Base-by-base conservation (phyloP, 2,113 vertebrate species). In the Atlantisia rogersi region DNA sequence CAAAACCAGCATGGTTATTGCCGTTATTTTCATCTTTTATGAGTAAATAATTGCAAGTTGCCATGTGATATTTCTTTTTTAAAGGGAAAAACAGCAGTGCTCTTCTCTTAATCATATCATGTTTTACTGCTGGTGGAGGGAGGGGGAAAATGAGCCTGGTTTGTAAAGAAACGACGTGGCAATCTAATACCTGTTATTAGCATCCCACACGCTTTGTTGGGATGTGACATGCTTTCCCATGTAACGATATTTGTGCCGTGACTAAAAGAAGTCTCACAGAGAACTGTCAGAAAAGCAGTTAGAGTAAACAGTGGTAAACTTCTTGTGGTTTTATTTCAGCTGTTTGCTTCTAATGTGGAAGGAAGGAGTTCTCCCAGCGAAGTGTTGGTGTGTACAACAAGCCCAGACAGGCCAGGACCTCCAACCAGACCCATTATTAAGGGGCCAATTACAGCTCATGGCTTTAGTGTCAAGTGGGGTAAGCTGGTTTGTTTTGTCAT, bases 381-480 rank as follows among this genome's bases (percentile, higher is more conserved):
- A 96, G 98, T 99, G 84, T 79, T 99, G 97, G 98, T 99, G 65
- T 99, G 99, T 94, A 99, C 99, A 84, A 99, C 99, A 39, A 99
- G 98, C 77, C 99, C 99, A 4, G 99, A 99, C 97, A 98, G 99
- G 97, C 99, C 99, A 4, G 99, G 99, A 44, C 98, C 99, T 60
- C 99, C 99, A 3, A 98, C 98, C 80, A 98, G 98, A 86, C 99
- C 99, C 2, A 91, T 98, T 52, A 91, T 99, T 82, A 98, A 98
- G 56, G 98, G 98, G 12, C 97, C 98, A 1, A 31, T 98, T 58
- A 98, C 98, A 31, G 97, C 99, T 64, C 98, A 99, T 26, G 97
- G 99, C 97, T 99, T 99, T 14, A 98, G 98, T 13, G 98, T 99
- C 90, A 98, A 98, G 84, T 99, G 99, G 99, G 99, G 99, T 99